Conservation (phyloP, 2,113 vertebrate genomes). For the Corapipo altera region DNA sequence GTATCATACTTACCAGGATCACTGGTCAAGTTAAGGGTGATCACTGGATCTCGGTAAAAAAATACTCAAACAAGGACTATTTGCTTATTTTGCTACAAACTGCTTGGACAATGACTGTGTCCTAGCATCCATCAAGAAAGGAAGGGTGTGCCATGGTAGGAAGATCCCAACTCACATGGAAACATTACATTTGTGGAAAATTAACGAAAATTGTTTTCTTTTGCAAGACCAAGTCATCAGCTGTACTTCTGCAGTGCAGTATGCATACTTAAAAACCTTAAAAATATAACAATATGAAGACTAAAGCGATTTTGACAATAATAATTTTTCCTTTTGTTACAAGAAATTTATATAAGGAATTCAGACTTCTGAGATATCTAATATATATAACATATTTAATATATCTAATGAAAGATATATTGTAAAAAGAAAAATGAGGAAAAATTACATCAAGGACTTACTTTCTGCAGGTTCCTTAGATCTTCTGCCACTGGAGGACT, state of each 20-base stretch:
- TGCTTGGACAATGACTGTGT: neutral
- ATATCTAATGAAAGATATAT: neutral
- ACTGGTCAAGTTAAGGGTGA: neutral
- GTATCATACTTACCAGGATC: neutral
- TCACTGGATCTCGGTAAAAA: neutral
- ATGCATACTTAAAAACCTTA: neutral
- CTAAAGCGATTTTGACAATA: neutral
- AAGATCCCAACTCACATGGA: neutral
- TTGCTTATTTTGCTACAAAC: neutral
- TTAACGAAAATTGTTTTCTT: neutral
- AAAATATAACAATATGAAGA: neutral
- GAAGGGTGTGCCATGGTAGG: neutral
- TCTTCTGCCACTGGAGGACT: conserved; percentile 85
- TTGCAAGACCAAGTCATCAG: neutral
- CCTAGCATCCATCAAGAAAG: neutral
- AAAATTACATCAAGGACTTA: conserved; percentile 69
- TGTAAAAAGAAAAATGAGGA: neutral
- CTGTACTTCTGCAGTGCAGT: neutral
- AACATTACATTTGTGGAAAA: neutral
- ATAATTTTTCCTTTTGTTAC: neutral
- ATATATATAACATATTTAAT: too few relatives aligned
- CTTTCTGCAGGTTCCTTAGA: conserved; percentile 87
- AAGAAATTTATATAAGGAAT: neutral
- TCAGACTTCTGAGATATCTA: neutral
- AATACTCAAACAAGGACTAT: neutral